Base-by-base conservation (phyloP, 2,797 vertebrate genomes). In the Sebastolobus altivelis region DNA sequence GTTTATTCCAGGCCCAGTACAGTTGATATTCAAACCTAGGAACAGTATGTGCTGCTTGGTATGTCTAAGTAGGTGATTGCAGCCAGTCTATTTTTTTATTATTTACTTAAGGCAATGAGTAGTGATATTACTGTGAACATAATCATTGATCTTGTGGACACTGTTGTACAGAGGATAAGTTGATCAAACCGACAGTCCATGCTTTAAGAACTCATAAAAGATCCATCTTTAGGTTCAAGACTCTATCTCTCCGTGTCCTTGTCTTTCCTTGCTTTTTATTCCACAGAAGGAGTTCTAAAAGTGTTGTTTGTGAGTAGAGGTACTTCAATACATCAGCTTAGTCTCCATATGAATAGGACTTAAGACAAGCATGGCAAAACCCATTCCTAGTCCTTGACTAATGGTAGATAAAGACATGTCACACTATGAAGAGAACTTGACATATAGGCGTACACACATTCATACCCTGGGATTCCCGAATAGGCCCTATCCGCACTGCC, bases 361-460 rank as follows among this genome's bases (percentile, higher is more conserved):
- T 31, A 31, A 59, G 56, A 59, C 16, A 59, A 59, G 27, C 27
- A 31, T 59, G 27, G 56, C n/a, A 55, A 56, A 35, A 65, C 37
- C 54, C 8, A 6, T 69, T 25, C 5, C 6, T 40, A 2, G 31
- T 20, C 43, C 35, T 56, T 46, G 52, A 56, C 61, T 46, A 62
- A 25, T 72, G n/a, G 55, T 46, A 20, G 35, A 61, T 76, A 65
- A 55, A 74, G 38, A 59, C 65, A 11, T n/a, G 18, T 70, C 14
- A 25, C 65, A 55, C 68, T 31, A 22, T 67, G 65, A 66, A 65
- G 43, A 43, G n/a, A 72, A 59, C 35, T 46, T 60, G 56, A 54
- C 56, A 63, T 22, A 20, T 63, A 29, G 37, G 8, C 20, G 11
- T 55, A 73, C 49, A 54, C 35, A 31, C 67, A 63, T 37, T 59